Base-by-base conservation (phyloP, 2,888 invertebrate species). In the Philereme vetulata region DNA sequence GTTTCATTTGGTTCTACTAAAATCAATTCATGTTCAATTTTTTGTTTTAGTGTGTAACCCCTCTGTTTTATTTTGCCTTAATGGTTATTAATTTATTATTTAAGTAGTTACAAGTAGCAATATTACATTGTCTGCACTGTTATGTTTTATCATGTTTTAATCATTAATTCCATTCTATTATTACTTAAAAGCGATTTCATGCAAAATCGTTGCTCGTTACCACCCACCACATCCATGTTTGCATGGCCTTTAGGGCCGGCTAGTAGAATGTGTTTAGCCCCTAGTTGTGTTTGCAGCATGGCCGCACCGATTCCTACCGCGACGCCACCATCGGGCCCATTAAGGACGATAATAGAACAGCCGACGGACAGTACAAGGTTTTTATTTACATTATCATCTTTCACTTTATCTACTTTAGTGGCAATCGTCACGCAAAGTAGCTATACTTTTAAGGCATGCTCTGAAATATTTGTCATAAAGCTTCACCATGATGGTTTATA, bases 241-340 rank as follows among this genome's bases (percentile, higher is more conserved):
- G 91, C 92, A 91, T 90, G 84, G 89, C 84, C 88, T 80, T 72
- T 88, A 87, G 82, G 86, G 87, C 85, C 86, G 86, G 89, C 89
- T 86, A 76, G 90, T 90, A 91, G 90, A 87, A 82, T 85, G 86
- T 91, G 88, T 91, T 88, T 92, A 92, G 91, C 90, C 85, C 90
- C 86, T 91, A 92, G 92, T 92, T 93, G 87, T 93, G 86, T 90
- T 94, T 94, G 81, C 96, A 97, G 97, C 97, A 97, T 95, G 97
- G 97, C 93, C 96, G 97, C 88, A 95, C 97, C 89, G 98, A 98
- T 94, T 98, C 98, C 90, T 99, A 99, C 94, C 96, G 98, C 90
- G 97, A 97, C 94, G 98, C 98, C 80, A 98, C 98, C 86, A 96
- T 98, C 90, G 96, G 97, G 78, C 94, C 96, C 93, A 93, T 96